Evolutionary conservation across 2,888 invertebrate species (phyloP).

Genomic region (Anarsia innoxiella): DNA sequence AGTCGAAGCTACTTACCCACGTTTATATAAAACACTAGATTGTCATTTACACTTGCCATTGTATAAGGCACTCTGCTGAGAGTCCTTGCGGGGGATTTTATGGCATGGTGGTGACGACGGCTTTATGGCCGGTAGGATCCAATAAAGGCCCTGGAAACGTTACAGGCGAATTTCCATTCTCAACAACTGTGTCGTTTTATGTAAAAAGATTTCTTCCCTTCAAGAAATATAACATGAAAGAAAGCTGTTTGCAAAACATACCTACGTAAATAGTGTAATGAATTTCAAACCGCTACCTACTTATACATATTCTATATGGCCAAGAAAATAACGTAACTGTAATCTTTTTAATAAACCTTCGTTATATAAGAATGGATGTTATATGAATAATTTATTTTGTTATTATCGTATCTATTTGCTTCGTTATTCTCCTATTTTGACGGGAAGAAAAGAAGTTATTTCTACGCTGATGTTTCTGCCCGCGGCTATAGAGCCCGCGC

Average conservation of each 20-base stretch:
- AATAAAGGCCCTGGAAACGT: slow-evolving; percentile 45
- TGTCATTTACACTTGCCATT: slow-evolving; percentile 32
- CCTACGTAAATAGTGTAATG: too few relatives aligned
- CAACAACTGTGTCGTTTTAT: slow-evolving; percentile 32
- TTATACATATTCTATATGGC: too few relatives aligned
- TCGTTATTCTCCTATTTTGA: slow-evolving; percentile 33
- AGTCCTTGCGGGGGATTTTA: slow-evolving; percentile 51
- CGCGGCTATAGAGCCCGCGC: slow-evolving; percentile 15
- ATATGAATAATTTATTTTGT: slow-evolving; percentile 55
- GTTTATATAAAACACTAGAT: too few relatives aligned
- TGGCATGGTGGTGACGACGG: slow-evolving; percentile 48
- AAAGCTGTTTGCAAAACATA: slow-evolving; percentile 24
- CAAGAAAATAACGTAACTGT: too few relatives aligned
- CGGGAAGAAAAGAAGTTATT: slow-evolving; percentile 28
- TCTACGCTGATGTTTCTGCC: slow-evolving; percentile 24
- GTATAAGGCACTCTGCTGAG: slow-evolving; percentile 31
- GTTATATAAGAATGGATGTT: slow-evolving; percentile 24
- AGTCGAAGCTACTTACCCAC: too few relatives aligned
- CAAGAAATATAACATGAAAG: slow-evolving; percentile 27
- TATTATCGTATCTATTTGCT: slow-evolving; percentile 42
- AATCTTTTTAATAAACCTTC: too few relatives aligned
- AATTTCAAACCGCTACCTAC: too few relatives aligned
- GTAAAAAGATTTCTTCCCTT: slow-evolving; percentile 30
- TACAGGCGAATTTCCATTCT: slow-evolving; percentile 38
- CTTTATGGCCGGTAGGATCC: slow-evolving; percentile 52